Percentiles rank a stretch among this genome's conserved stretches.
These are phyloP conservation scores for Nestor notabilis DNA, from an alignment of 2,113 vertebrate genomes.

Conservation along the genomic window DNA sequence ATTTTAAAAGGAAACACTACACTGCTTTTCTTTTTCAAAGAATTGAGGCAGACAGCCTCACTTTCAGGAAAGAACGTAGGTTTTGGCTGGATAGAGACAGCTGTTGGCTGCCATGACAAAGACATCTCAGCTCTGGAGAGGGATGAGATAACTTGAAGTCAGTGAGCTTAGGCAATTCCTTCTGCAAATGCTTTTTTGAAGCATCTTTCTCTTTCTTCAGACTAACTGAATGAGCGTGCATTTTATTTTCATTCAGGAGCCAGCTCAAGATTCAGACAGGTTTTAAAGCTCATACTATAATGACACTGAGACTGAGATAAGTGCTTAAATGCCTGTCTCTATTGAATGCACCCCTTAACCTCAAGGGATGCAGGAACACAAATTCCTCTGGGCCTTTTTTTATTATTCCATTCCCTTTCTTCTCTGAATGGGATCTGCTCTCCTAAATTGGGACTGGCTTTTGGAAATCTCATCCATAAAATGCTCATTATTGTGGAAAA, in stretches of 20 bases:
- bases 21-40: neutral
- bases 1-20: neutral
- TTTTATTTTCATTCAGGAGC: neutral
- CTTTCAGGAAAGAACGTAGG: neutral
- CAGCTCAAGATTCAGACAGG: neutral
- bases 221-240: neutral
- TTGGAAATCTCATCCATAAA: constrained; percentile 21
- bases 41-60: neutral
- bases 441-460: neutral
- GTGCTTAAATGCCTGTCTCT: neutral
- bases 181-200: neutral
- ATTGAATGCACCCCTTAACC: neutral
- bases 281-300: neutral
- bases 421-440: neutral
- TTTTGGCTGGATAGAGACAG: neutral
- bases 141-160: neutral
- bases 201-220: neutral
- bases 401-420: neutral
- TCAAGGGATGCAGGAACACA: neutral
- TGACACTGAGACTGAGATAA: neutral
- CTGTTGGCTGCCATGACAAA: neutral
- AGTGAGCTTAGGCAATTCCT: neutral
- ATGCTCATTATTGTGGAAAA: neutral
- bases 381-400: neutral
- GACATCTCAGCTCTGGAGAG: neutral